These are phyloP conservation scores for Scaptodrosophila lebanonensis DNA, from an alignment of 1,140 invertebrate genomes.

Conservation along the genomic window DNA sequence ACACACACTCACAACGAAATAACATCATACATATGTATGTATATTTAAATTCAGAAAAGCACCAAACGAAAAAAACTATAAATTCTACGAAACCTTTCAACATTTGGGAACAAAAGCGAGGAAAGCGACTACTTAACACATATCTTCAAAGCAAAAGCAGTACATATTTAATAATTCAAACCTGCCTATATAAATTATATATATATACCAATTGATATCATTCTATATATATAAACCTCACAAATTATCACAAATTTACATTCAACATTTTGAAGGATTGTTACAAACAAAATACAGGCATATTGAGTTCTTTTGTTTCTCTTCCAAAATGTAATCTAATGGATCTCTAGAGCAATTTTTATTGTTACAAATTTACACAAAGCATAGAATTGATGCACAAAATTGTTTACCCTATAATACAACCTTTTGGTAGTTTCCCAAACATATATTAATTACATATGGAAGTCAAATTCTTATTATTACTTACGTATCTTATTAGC, in stretches of 20 bases:
- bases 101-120: conserved; percentile 59
- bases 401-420: no score
- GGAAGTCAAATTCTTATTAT: no score
- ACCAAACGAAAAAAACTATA: no score
- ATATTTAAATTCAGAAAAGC: conserved; percentile 15
- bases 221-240: conserved; percentile 36
- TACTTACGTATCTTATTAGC: no score
- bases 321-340: conserved; percentile 34
- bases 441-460: no score
- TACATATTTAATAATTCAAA: conserved; percentile 1
- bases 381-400: conserved; percentile 3
- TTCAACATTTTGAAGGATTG: conserved; percentile 22
- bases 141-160: conserved; percentile 49
- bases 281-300: conserved; percentile 30
- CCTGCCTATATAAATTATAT: not conserved
- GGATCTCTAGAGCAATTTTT: conserved; percentile 61
- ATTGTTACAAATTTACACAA: conserved; percentile 54
- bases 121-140: conserved; percentile 46
- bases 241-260: conserved; percentile 45
- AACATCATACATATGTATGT: conserved; percentile 46
- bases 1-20: conserved; percentile 4
- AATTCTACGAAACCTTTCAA: no score
- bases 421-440: no score
- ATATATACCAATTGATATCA: conserved; percentile 23
- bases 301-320: conserved; percentile 21